A percentile compares a stretch with the other conserved stretches of the same genome.
Evolutionary conservation across 2,888 invertebrate genomes (phyloP).

Genomic region (Petrophora chlorosata): DNA sequence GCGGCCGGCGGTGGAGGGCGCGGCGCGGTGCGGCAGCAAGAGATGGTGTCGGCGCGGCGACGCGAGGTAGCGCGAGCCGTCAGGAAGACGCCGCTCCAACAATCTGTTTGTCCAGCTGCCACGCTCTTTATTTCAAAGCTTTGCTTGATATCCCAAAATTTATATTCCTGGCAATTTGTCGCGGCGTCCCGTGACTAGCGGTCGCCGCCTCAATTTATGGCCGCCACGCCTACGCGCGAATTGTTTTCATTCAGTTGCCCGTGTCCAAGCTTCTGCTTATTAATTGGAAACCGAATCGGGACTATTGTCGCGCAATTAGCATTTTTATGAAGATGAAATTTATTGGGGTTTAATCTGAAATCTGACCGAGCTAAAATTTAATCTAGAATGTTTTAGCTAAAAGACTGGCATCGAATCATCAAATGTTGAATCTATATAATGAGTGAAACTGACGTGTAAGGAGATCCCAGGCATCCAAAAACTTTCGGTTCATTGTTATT

Average conservation of each 20-base stretch:
- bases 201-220: conserved; percentile 50
- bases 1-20: background rate
- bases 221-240: conserved; percentile 23
- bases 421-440: background rate
- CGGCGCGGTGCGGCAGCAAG: background rate
- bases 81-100: conserved; percentile 44
- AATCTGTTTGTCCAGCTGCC: conserved; percentile 79
- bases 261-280: conserved; percentile 14
- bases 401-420: background rate
- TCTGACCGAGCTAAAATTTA: too few relatives aligned
- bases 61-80: conserved; percentile 32
- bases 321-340: background rate
- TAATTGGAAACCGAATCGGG: conserved; percentile 14
- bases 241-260: conserved; percentile 27
- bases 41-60: conserved; percentile 24
- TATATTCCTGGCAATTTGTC: conserved; percentile 66
- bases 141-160: conserved; percentile 70
- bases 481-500: conserved; percentile 33
- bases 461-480: conserved; percentile 4
- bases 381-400: too few relatives aligned
- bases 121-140: conserved; percentile 74
- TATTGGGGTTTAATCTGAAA: background rate
- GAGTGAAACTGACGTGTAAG: conserved; percentile 1
- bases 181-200: conserved; percentile 45
- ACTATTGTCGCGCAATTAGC: conserved; percentile 2